Conservation (phyloP, 2,797 vertebrate species). For the Varecia variegata region DNA sequence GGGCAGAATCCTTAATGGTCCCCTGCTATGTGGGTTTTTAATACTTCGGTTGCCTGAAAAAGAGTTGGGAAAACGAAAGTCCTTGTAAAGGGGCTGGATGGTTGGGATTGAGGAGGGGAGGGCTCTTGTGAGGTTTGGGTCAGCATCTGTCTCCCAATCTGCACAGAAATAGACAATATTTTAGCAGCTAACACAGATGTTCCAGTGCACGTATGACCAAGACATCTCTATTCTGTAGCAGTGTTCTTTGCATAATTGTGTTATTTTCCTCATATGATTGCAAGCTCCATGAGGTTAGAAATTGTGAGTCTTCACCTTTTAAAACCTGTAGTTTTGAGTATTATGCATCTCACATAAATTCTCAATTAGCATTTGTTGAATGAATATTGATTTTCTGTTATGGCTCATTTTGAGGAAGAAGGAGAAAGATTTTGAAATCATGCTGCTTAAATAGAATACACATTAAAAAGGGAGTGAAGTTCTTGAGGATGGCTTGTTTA, state of each 20-base stretch:
- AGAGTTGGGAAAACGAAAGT: background rate
- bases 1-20: background rate
- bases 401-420: slow-evolving; percentile 22
- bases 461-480: background rate
- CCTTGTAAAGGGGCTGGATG: background rate
- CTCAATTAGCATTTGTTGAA: background rate
- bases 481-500: background rate
- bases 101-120: background rate
- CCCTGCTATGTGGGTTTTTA: background rate
- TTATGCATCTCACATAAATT: background rate
- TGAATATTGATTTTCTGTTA: background rate
- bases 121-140: background rate
- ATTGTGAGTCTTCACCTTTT: background rate
- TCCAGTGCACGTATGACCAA: background rate
- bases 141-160: background rate
- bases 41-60: background rate
- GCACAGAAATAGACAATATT: background rate
- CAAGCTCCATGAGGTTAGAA: background rate
- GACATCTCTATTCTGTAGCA: background rate
- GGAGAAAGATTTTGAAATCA: background rate
- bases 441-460: slow-evolving; percentile 23
- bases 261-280: background rate
- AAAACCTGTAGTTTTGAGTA: background rate
- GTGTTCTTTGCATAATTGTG: background rate
- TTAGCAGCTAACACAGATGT: background rate